Base-by-base conservation (phyloP, 2,113 vertebrate genomes). In the Perccottus glenii region DNA sequence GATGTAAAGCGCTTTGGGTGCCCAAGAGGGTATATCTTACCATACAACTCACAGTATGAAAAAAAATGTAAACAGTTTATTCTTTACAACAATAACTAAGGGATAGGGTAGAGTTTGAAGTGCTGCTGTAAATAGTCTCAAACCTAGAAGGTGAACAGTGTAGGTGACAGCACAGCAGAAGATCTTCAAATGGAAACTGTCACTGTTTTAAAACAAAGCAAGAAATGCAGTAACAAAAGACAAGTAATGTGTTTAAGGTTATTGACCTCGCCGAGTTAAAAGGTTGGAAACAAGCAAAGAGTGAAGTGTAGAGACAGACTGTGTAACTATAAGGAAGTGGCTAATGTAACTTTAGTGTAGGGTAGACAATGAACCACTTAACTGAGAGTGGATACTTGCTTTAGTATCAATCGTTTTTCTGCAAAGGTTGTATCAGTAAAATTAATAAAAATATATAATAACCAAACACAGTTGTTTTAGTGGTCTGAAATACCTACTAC, bases 51-150 rank as follows among this genome's bases (percentile, higher is more conserved):
- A 27, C 19, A 27, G 19, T 27, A 27, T 27, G 19, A 27, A 27
- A 27, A 2, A 27, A 27, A 27, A 27, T 27, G 19, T 27, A 27
- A 27, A 27, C 19, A 27, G 19, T 27, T 27, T 27, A 27, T 27
- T 27, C 19, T 27, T 27, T 27, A 27, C 19, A 27, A 55, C 36
- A 33, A 52, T 40, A 15, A 56, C 59, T 42, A 2, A 10, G 14
- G 36, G 42, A 6, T 19, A 10, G 9, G 38, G 48, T 32, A 44
- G 3, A 49, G 15, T 44, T 53, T 63, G 42, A 27, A 33, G 16
- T 63, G 33, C 40, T 32, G 53, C 61, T 55, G 57, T 14, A 66
- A 59, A 69, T 46, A 50, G 15, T 19, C 15, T 69, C 46, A 64
- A 19, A 2, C 4, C 3, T n/a, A 52, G 19, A 63, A n/a, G 63